Conservation (phyloP, 35 echinoderm and acorn worm species). For the Apostichopus japonicus region DNA sequence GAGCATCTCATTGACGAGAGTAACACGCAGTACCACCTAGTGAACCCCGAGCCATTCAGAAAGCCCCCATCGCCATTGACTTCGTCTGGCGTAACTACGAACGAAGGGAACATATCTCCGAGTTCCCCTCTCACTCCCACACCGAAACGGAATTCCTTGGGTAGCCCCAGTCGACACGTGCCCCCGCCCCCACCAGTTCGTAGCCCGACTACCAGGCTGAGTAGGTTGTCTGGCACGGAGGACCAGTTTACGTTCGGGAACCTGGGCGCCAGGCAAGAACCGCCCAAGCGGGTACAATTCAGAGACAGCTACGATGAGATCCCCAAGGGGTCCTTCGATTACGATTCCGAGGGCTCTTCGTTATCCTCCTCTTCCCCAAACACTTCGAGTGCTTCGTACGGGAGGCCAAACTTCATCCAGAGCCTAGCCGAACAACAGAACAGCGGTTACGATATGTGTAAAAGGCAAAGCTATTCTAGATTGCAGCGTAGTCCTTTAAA, state of each 20-base stretch:
- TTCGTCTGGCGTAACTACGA: not conserved
- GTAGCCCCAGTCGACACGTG: slow-evolving; percentile 11
- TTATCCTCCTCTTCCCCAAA: slow-evolving; percentile 23
- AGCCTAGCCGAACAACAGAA: not conserved
- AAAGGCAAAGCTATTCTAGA: slow-evolving; percentile 6
- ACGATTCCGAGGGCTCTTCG: slow-evolving; percentile 43
- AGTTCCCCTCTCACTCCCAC: slow-evolving; percentile 6
- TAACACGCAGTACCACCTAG: slow-evolving; percentile 11
- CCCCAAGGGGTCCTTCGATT: slow-evolving; percentile 24
- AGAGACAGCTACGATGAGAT: slow-evolving; percentile 38
- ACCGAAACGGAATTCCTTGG: slow-evolving; percentile 7
- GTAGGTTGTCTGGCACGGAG: slow-evolving; percentile 27
- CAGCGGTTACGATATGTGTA: not conserved
- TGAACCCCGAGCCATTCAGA: not conserved
- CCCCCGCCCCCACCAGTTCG: slow-evolving; percentile 34
- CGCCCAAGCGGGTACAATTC: slow-evolving; percentile 40
- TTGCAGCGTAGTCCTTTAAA: not conserved
- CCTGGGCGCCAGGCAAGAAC: not conserved
- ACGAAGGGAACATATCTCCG: not conserved
- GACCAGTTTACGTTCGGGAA: slow-evolving; percentile 25
- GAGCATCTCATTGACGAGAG: not conserved
- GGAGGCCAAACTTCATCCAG: slow-evolving; percentile 10
- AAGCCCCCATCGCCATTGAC: not conserved
- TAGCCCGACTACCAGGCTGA: slow-evolving; percentile 41
- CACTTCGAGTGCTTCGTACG: not conserved